Conservation (phyloP, 1,140 invertebrate genomes). For the Arctopsyche grandis region DNA sequence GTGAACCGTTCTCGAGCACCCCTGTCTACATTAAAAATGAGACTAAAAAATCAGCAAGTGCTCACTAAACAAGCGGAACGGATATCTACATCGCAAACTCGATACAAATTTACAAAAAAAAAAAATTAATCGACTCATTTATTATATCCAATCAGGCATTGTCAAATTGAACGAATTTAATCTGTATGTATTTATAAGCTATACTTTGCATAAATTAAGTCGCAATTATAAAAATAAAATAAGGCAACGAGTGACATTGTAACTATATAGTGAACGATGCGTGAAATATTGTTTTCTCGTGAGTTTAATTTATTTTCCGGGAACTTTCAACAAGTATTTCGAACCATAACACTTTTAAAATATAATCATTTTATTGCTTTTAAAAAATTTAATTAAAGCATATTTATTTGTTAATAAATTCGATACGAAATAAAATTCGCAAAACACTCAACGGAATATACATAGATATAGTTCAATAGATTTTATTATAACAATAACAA, state of each 20-base stretch:
- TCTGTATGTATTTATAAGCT: background rate
- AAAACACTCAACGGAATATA: too few species aligned
- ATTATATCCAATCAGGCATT: slow-evolving; percentile 1
- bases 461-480: too few species aligned
- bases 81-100: slow-evolving; percentile 13
- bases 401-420: too few species aligned
- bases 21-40: background rate
- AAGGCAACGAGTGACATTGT: background rate
- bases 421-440: too few species aligned
- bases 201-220: slow-evolving; percentile 2
- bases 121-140: background rate
- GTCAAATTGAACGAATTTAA: background rate
- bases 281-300: too few species aligned
- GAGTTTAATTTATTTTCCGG: too few species aligned
- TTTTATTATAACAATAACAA: too few species aligned
- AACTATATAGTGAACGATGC: too few species aligned
- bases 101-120: background rate
- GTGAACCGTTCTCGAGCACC: slow-evolving; percentile 13
- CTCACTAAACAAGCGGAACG: slow-evolving; percentile 21
- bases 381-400: too few species aligned
- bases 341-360: too few species aligned
- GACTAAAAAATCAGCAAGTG: slow-evolving; percentile 32
- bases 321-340: too few species aligned
- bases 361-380: too few species aligned
- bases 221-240: background rate